A percentile compares a stretch with the other conserved stretches of the same genome.
Evolutionary conservation across 2,797 vertebrate species (phyloP).

Genomic region (Danio albolineatus): DNA sequence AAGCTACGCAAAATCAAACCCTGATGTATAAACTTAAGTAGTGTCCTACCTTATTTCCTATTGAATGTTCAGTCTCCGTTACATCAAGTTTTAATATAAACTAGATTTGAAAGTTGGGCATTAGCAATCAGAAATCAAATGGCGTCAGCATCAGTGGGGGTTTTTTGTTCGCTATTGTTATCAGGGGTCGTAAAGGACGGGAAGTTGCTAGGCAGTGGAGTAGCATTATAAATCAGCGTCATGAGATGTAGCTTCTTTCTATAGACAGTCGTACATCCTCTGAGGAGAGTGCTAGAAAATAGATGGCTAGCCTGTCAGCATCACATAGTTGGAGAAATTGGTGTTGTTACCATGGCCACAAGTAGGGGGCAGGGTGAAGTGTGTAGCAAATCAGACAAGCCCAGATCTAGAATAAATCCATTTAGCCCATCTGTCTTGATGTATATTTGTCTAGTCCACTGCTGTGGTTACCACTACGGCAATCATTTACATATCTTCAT

Average conservation of each 20-base stretch:
- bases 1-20: not conserved
- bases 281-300: slow-evolving; percentile 36
- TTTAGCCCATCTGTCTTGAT: no score
- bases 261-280: slow-evolving; percentile 16
- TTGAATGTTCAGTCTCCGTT: not conserved
- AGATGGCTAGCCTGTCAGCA: slow-evolving; percentile 19
- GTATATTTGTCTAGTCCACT: no score
- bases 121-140: slow-evolving; percentile 1
- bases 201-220: slow-evolving; percentile 41
- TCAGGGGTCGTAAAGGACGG: slow-evolving; percentile 20
- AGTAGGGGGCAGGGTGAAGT: slow-evolving; percentile 20
- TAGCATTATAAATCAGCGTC: slow-evolving; percentile 32
- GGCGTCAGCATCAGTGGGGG: not conserved
- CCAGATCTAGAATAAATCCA: no score
- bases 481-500: no score
- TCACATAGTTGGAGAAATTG: slow-evolving; percentile 49
- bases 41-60: not conserved
- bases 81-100: not conserved
- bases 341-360: slow-evolving; percentile 51
- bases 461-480: no score
- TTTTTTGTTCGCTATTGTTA: not conserved
- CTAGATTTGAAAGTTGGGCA: not conserved
- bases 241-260: slow-evolving; percentile 41
- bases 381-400: not conserved
- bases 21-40: not conserved